Percentiles rank a stretch among this genome's conserved stretches.
phyloP scores from a whole-genome alignment of 2,797 vertebrate genomes.

The Phoeniculus purpureus region DNA sequence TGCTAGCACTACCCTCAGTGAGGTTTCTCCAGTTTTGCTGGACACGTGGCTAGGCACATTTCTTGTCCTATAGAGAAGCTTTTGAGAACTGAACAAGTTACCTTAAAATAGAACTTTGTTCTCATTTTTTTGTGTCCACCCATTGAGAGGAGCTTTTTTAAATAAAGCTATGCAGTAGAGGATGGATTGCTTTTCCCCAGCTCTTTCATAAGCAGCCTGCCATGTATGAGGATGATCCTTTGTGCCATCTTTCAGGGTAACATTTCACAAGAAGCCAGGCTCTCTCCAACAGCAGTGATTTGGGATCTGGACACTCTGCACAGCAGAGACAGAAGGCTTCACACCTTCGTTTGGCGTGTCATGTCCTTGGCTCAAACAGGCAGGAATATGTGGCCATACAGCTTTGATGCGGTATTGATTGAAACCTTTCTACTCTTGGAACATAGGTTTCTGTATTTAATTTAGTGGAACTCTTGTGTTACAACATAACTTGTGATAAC shows the following conservation, averaged over 20 bases:
- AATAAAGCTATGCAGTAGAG: neutral
- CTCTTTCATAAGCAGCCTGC: neutral
- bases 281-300: neutral
- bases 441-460: neutral
- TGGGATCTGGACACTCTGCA: neutral
- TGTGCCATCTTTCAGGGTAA: neutral
- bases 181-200: neutral
- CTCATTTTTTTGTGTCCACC: neutral
- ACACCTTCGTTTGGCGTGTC: neutral
- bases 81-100: neutral
- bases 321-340: neutral
- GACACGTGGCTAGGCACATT: neutral
- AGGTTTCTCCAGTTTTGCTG: constrained; percentile 23
- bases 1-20: neutral
- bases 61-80: neutral
- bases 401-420: neutral
- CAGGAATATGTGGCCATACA: neutral
- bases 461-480: neutral
- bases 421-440: neutral
- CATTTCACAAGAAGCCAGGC: constrained; percentile 20
- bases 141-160: neutral
- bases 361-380: neutral
- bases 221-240: neutral
- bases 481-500: neutral
- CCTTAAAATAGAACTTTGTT: constrained; percentile 32